Evolutionary conservation across 2,888 invertebrate species (phyloP), one percentile per base, ranked within the genome.

Genomic region (Drosophila emarginata): DNA sequence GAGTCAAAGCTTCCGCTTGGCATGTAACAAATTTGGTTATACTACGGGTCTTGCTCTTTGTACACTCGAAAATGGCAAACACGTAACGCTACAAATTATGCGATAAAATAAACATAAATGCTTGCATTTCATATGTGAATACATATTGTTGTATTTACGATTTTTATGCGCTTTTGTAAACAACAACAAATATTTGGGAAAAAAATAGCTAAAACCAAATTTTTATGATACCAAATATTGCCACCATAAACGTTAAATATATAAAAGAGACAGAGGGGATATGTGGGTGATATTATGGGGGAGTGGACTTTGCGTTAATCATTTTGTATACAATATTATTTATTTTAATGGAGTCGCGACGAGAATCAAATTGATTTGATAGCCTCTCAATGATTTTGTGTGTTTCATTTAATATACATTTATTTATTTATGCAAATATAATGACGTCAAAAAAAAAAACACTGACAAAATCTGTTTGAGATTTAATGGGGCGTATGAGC

Each of bases 401-500:
- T 45, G 45, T 45, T 45, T 45, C 45, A 45, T 45, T 45, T 45
- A 4, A 21, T 45, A 21, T 45, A 21, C 12, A 45, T 45, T 45
- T 45, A 68, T 78, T 72, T 78, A 63, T 60, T 45, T 67, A 68
- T 70, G 64, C 56, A 65, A 73, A 81, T 71, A 78, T 70, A 81
- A 84, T 84, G 84, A 83, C 84, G 87, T 84, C 74, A 87, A 79
- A 79, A 78, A 61, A 60, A 65, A 36, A 58, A 72, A 74, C 67
- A 28, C 23, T 61, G 58, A 50, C 61, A 81, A 59, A 45, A 54
- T 54, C 18, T 54, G 53, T 12, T 7, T 32, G 9, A 32, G 32
- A 53, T n/a, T 52, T 52, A 52, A 52, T 52, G 52, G 52, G 23
- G 52, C 52, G 52, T 52, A 52, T 52, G 28, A 52, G 52, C 26